These are phyloP conservation scores for Progne subis DNA, from an alignment of 2,113 vertebrate species.

Conservation along the genomic window DNA sequence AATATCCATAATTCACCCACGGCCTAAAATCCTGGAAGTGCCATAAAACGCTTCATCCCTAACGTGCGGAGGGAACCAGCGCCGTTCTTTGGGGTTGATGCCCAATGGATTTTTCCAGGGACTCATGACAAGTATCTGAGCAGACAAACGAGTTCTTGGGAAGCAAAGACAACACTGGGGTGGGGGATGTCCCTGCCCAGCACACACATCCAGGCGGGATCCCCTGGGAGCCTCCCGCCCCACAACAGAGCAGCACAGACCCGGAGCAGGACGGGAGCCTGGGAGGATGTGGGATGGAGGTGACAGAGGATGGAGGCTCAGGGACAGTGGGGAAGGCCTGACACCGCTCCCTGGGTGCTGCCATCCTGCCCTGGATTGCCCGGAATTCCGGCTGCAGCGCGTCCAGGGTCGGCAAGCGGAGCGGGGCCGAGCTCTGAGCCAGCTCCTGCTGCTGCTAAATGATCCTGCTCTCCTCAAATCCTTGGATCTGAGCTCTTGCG, in stretches of 20 bases:
- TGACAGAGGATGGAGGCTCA: not conserved
- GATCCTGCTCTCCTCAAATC: not conserved
- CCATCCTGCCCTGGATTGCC: accelerated
- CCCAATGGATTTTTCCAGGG: not conserved
- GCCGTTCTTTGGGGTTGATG: not conserved
- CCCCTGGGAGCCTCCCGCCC: not conserved
- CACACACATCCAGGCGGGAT: not conserved
- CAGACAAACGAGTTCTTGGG: not conserved
- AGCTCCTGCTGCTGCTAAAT: not conserved
- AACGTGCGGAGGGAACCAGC: not conserved
- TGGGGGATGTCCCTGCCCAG: not conserved
- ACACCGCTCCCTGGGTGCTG: accelerated
- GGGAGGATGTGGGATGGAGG: not conserved
- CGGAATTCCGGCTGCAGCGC: accelerated
- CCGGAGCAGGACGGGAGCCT: not conserved
- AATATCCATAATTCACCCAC: not conserved
- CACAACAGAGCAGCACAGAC: not conserved
- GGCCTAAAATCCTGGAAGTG: not conserved
- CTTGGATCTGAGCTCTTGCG: not conserved
- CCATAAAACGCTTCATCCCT: not conserved
- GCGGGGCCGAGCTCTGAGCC: not conserved
- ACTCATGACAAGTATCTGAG: not conserved
- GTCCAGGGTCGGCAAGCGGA: accelerated
- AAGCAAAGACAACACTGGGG: not conserved
- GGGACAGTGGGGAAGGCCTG: not conserved